Base-by-base conservation (phyloP, 2,888 invertebrate genomes). In the Stomorhina lunata region DNA sequence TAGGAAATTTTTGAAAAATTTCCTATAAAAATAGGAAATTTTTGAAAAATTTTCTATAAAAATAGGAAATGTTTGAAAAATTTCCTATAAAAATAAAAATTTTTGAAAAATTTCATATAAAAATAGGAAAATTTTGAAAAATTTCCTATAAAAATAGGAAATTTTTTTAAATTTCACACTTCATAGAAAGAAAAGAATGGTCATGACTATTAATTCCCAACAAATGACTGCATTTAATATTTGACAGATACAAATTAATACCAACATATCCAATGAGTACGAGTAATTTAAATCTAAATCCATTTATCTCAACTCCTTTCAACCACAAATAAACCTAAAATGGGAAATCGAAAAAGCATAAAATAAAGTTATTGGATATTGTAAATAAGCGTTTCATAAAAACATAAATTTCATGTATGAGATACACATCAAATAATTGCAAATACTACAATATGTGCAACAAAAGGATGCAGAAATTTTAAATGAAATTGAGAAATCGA, bases 401-500 rank as follows among this genome's bases (percentile, higher is more conserved):
- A 82, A 55, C 69, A 82, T 79, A 66, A 71, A 71, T 82, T 71
- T 76, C 79, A 79, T 82, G 59, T 76, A 29, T 66, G 37, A 79
- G 82, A 82, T 82, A 82, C 34, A 73, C 79, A 82, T 82, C 82
- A 82, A 82, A 82, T 82, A 79, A 82, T 82, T 82, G 82, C 82
- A 79, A 82, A 79, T 77, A n/a, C n/a, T n/a, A n/a, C n/a, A n/a
- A n/a, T n/a, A 77, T 65, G 15, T 82, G 66, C 75, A 82, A 79
- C 82, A 79, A 82, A 82, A 76, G 82, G 61, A 76, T 75, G 75
- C 72, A 75, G 59, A 78, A 57, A 43, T 34, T 48, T 34, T 61
- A 55, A 73, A 69, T 75, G 72, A 37, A 68, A 69, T 63, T 71
- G 53, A 72, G 61, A 72, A 68, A 50, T 50, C 48, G 6, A 50